Evolutionary conservation across 2,113 vertebrate species (phyloP).

Genomic region (Larimichthys crocea): DNA sequence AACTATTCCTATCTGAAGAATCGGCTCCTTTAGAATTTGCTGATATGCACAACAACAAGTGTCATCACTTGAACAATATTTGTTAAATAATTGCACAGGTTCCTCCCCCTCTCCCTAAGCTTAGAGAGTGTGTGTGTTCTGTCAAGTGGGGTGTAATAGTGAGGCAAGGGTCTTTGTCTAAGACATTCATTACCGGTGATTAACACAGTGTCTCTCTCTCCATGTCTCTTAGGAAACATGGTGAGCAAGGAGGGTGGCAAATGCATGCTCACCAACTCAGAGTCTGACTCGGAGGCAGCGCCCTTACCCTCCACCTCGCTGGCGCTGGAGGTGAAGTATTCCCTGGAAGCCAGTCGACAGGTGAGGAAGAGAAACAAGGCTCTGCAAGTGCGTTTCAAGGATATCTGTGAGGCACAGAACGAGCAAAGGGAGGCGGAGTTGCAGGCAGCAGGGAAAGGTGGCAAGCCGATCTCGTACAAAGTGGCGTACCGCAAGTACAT

Average conservation of each 20-base stretch:
- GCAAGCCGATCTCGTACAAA: constrained; percentile 84
- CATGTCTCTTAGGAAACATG: constrained; percentile 91
- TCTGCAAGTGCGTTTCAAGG: constrained; percentile 98
- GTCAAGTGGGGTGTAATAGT: constrained; percentile 13
- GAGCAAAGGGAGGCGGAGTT: constrained; percentile 90
- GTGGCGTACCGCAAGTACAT: constrained; percentile 96
- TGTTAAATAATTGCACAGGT: constrained; percentile 21
- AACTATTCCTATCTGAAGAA: neutral
- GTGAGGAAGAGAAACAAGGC: constrained; percentile 98
- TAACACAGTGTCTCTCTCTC: constrained; percentile 53
- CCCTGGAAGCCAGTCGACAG: constrained; percentile 92
- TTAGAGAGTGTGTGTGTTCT: constrained; percentile 28
- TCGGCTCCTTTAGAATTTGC: neutral
- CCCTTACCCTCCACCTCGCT: constrained; percentile 84
- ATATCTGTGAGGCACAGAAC: constrained; percentile 98
- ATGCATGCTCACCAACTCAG: constrained; percentile 91
- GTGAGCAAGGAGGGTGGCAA: constrained; percentile 95
- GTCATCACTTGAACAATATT: constrained; percentile 27
- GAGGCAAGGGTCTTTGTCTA: constrained; percentile 22
- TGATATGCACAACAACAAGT: constrained; percentile 6
- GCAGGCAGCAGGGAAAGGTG: constrained; percentile 72
- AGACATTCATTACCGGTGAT: constrained; percentile 34
- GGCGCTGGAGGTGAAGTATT: constrained; percentile 93
- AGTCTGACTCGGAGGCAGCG: constrained; percentile 92
- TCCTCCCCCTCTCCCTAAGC: constrained; percentile 7